phyloP scores from a whole-genome alignment of 2,888 invertebrate genomes.

The Spicauda simplicius region DNA sequence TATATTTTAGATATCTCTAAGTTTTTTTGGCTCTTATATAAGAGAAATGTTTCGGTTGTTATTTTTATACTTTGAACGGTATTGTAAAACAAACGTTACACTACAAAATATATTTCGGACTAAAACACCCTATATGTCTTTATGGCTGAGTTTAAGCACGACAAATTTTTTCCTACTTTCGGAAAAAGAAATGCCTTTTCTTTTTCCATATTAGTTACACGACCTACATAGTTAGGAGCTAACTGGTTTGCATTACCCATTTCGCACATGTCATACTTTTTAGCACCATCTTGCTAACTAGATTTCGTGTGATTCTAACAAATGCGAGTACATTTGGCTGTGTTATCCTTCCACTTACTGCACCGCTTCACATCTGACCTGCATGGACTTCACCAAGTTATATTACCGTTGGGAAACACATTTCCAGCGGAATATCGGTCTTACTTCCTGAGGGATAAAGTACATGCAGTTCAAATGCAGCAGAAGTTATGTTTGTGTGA shows the following conservation, averaged over 20 bases:
- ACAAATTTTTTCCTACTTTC: too few species aligned
- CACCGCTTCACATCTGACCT: slow-evolving; percentile 62
- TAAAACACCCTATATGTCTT: too few species aligned
- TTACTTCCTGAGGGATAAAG: slow-evolving; percentile 21
- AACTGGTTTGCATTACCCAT: slow-evolving; percentile 3
- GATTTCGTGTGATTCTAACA: slow-evolving; percentile 67
- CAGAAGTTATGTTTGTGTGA: slow-evolving; percentile 42
- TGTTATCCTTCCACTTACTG: slow-evolving; percentile 75
- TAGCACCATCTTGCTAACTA: slow-evolving; percentile 46
- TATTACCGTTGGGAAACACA: background rate
- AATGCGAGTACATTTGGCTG: slow-evolving; percentile 68
- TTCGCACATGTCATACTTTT: slow-evolving; percentile 25
- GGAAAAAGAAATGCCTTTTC: too few species aligned
- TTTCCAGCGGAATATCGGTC: slow-evolving; percentile 4
- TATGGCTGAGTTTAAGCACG: too few species aligned
- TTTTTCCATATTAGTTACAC: too few species aligned
- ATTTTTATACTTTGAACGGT: too few species aligned
- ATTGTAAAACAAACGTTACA: too few species aligned
- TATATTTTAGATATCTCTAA: too few species aligned
- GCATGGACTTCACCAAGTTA: slow-evolving; percentile 19
- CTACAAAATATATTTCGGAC: too few species aligned
- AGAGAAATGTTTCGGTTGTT: too few species aligned
- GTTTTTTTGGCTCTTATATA: too few species aligned
- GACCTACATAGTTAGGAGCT: background rate
- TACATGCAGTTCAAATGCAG: slow-evolving; percentile 24